phyloP scores from a whole-genome alignment of 2,888 invertebrate species.

The Morpho achilles region DNA sequence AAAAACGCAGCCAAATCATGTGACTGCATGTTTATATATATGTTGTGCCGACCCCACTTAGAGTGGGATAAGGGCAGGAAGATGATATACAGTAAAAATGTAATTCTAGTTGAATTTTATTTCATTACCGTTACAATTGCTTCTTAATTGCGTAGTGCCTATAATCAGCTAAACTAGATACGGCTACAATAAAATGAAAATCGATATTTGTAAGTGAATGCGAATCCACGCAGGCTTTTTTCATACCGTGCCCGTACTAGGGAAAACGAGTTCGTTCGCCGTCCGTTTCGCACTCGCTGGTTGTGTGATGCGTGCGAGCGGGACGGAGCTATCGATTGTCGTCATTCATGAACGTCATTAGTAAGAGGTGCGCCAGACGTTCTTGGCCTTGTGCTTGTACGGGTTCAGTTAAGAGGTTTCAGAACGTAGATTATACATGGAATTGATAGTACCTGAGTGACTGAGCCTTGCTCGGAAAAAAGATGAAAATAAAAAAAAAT shows the following conservation, averaged over 20 bases:
- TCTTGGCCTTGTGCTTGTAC: conserved; percentile 34
- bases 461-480: too few species aligned
- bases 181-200: conserved; percentile 2
- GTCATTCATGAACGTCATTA: conserved; percentile 24
- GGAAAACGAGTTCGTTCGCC: conserved; percentile 1
- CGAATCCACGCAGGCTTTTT: neutral
- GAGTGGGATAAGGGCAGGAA: too few species aligned
- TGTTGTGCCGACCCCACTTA: too few species aligned
- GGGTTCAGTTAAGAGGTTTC: conserved; percentile 29
- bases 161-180: too few species aligned
- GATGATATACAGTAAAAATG: too few species aligned
- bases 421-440: conserved; percentile 4
- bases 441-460: too few species aligned
- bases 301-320: conserved; percentile 8
- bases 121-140: too few species aligned
- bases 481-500: too few species aligned
- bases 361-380: conserved; percentile 27
- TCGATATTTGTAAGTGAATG: conserved; percentile 6
- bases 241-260: conserved; percentile 1
- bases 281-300: conserved; percentile 1
- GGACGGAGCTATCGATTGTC: conserved; percentile 19
- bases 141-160: too few species aligned
- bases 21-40: too few species aligned
- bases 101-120: too few species aligned
- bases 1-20: too few species aligned